Base-by-base conservation (phyloP, 2,113 vertebrate genomes). In the pig (Sus scrofa) region DNA sequence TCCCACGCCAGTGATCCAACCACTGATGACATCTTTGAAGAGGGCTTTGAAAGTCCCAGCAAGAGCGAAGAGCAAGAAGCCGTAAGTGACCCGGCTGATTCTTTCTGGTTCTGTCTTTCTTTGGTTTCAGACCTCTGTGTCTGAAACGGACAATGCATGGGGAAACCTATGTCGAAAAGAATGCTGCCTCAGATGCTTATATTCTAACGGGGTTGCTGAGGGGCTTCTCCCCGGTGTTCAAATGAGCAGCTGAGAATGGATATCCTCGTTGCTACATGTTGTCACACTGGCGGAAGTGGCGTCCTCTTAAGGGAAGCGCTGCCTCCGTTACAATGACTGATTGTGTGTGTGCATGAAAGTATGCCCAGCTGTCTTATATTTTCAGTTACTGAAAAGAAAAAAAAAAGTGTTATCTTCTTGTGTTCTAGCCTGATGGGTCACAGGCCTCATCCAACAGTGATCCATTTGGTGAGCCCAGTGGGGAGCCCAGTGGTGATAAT, bases 381-480 rank as follows among this genome's bases (percentile, higher is more conserved):
- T 98, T 91, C 97, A 93, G 30, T 86, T 98, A 96, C 98, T 98
- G 96, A 98, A 98, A 98, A 98, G n/a, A 52, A 37, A 84, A 86
- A 95, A 98, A 99, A 98, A 98, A 98, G 98, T 98, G 94, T 99
- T 98, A 97, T 99, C 98, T 99, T 99, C 98, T 99, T 99, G 97
- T 99, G 96, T 99, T 99, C 98, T 99, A 99, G 99, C 99, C 99
- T 90, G 99, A 99, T 99, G 99, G 99, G 98, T 99, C 99, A 99
- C 99, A 99, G 99, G 99, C 99, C 98, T 99, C 99, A 98, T 99
- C 99, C 98, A 99, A 99, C 99, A 99, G 99, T 98, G 99, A 99
- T 98, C 99, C 98, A 98, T 99, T 99, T 98, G 99, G 99, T 98
- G 99, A 99, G 98, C 99, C 99, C 98, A 98, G 98, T 97, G 98